phyloP scores from a whole-genome alignment of 2,113 vertebrate species.

The Deroptyus accipitrinus region DNA sequence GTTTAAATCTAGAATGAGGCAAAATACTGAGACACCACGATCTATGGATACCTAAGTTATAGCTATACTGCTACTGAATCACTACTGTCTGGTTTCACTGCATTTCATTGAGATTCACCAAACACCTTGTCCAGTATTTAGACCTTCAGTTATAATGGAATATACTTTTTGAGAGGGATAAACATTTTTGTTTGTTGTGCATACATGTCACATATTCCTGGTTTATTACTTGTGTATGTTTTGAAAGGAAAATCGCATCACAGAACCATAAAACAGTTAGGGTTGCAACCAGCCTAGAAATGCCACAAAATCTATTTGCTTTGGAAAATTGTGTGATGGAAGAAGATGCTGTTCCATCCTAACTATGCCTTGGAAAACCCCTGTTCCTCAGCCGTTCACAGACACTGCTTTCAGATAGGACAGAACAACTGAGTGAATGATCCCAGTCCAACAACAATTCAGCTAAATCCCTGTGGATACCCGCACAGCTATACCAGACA shows the following conservation, averaged over 20 bases:
- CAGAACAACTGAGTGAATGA: not conserved
- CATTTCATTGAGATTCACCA: not conserved
- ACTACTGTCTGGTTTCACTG: not conserved
- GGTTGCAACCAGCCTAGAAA: not conserved
- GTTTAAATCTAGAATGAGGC: not conserved
- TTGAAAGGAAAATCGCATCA: not conserved
- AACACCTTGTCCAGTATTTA: not conserved
- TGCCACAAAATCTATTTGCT: not conserved
- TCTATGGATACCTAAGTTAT: not conserved
- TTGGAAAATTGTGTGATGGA: not conserved
- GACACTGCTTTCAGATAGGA: not conserved
- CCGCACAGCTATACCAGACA: not conserved
- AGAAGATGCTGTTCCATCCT: not conserved
- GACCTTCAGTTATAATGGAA: not conserved
- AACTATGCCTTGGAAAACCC: not conserved
- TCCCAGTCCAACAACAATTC: not conserved
- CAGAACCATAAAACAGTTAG: too few relatives aligned
- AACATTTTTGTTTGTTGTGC: not conserved
- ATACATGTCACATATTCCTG: not conserved
- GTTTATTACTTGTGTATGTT: not conserved
- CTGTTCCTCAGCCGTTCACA: rapidly evolving
- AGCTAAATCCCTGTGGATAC: not conserved
- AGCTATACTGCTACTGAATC: not conserved
- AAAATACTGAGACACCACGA: not conserved
- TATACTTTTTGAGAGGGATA: not conserved